Conservation (phyloP, 2,888 invertebrate genomes). For the Platypus cylindrus region DNA sequence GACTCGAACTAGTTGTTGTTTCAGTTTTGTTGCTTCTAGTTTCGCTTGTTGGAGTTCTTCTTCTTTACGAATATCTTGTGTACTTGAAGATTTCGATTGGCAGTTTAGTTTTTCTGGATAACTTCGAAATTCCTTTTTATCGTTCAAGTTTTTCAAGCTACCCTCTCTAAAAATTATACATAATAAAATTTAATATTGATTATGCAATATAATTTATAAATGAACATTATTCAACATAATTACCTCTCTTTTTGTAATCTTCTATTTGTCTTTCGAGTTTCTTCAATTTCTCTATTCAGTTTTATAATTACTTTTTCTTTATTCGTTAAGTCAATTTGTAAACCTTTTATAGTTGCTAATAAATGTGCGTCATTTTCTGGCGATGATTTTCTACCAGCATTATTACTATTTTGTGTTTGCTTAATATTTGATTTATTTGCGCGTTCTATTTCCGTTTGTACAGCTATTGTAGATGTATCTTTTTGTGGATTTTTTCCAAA, state of each 20-base stretch:
- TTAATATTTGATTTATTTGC: conserved; percentile 16
- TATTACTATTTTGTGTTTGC: conserved; percentile 1
- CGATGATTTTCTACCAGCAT: conserved; percentile 21
- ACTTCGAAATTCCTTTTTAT: conserved; percentile 28
- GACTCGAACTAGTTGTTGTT: conserved; percentile 39
- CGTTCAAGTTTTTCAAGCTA: conserved; percentile 34
- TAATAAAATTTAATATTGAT: conserved; percentile 16
- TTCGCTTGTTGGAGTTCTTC: conserved; percentile 39
- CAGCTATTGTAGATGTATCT: conserved; percentile 25
- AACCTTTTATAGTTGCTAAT: conserved; percentile 64
- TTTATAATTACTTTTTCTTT: conserved; percentile 62
- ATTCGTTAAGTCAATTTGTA: conserved; percentile 58
- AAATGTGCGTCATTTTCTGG: conserved; percentile 64
- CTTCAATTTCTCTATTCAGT: conserved; percentile 63
- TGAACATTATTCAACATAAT: no score
- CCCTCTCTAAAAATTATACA: conserved; percentile 40
- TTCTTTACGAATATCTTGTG: conserved; percentile 36
- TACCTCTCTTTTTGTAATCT: conserved; percentile 55
- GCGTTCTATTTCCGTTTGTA: conserved; percentile 31
- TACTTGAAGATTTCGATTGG: conserved; percentile 27
- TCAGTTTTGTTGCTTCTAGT: conserved; percentile 51
- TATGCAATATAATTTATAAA: not conserved
- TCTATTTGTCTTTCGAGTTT: conserved; percentile 60
- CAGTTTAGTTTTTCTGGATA: conserved; percentile 30
- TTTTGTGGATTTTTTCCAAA: conserved; percentile 27